A percentile compares a stretch with the other conserved stretches of the same genome.
Conservation (phyloP, 2,113 vertebrate genomes). For the Seriola quinqueradiata region DNA sequence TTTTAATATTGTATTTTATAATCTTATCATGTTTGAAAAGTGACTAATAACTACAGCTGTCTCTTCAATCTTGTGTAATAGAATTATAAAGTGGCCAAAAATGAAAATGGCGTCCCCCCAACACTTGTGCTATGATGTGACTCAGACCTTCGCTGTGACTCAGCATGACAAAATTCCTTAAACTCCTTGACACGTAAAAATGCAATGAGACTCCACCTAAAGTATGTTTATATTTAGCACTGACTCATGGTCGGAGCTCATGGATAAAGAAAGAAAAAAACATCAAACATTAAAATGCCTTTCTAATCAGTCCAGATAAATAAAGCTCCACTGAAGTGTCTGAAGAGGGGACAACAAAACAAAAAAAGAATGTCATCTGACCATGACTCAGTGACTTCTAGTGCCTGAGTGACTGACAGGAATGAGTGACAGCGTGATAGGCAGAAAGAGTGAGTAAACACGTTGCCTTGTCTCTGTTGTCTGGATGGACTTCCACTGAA, state of each 20-base stretch:
- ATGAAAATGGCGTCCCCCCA: background rate
- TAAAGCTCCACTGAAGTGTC: conserved; percentile 30
- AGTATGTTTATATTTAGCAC: conserved; percentile 64
- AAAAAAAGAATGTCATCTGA: conserved; percentile 11
- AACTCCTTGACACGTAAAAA: conserved; percentile 36
- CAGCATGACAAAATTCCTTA: conserved; percentile 55
- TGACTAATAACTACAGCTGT: background rate
- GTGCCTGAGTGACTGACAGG: conserved; percentile 19
- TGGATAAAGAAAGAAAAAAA: conserved; percentile 12
- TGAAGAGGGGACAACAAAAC: background rate
- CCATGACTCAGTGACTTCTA: conserved; percentile 18
- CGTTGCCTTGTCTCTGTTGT: conserved; percentile 24
- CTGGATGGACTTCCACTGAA: conserved; percentile 53
- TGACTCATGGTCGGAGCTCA: conserved; percentile 50
- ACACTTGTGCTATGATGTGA: conserved; percentile 16
- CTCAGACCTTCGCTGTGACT: conserved; percentile 58
- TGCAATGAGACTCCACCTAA: conserved; percentile 58
- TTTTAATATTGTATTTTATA: background rate
- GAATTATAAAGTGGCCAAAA: background rate
- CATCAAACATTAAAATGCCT: conserved; percentile 61
- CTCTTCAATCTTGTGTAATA: background rate
- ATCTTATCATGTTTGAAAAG: background rate
- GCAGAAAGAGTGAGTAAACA: conserved; percentile 61
- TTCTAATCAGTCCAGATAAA: conserved; percentile 66
- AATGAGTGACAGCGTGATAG: conserved; percentile 37